Base-by-base conservation (phyloP, 2,113 vertebrate genomes). In the Myxocyprinus asiaticus region DNA sequence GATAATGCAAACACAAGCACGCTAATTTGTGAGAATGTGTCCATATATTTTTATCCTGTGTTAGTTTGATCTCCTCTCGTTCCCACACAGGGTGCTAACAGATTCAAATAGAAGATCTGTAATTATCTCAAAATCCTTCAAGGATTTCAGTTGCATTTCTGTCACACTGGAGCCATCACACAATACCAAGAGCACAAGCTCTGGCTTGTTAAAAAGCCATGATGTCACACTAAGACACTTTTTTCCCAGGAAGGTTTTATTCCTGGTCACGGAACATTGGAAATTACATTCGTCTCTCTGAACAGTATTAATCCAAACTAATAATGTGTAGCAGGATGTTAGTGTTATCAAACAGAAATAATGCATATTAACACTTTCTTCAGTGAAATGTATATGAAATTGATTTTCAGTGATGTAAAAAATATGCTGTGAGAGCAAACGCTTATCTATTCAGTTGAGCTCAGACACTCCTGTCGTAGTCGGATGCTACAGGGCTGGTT, bases 301-400 rank as follows among this genome's bases (percentile, higher is more conserved):
- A 73, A 9, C 53, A 47, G 63, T 33, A 67, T 75, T 82, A 77
- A 85, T 79, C 75, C 70, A 76, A 62, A 62, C 71, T 47, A 77
- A 42, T 17, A 17, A 70, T 51, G 43, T 76, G 43, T 71, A 69
- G 47, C 58, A 66, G 67, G 51, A 79, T 85, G 55, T 79, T 83
- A 83, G 44, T 78, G 45, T 65, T 69, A 70, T 81, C 76, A 82
- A 65, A 56, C 67, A 67, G 56, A 71, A 82, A 65, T 66, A 58
- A 83, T 15, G 63, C 50, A n/a, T 61, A 73, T 77, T 78, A 76
- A 77, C 55, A 53, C 17, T 14, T n/a, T 9, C 17, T 56, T 42
- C 47, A 62, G 58, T 17, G 47, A n/a, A 50, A 75, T 58, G 65
- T 83, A 81, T 70, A 22, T 61, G 51, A 80, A 82, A 78, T 78